Percentiles rank a stretch among this genome's conserved stretches.
phyloP scores from a whole-genome alignment of 2,888 invertebrate genomes.

The Agriopis marginaria region DNA sequence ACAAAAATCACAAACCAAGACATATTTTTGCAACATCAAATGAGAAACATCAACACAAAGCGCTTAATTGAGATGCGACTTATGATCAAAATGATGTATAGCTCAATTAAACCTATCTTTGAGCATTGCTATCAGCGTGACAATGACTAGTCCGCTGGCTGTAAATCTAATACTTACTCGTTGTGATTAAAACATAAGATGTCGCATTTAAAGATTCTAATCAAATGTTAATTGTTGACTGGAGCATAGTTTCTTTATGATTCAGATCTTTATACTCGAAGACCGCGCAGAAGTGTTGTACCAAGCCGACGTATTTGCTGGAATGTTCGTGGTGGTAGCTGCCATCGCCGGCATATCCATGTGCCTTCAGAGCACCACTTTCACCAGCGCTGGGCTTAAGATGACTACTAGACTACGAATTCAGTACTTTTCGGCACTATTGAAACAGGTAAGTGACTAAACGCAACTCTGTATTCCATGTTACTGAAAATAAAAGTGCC shows the following conservation, averaged over 20 bases:
- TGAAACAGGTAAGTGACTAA: slow-evolving; percentile 77
- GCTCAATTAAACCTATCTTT: not conserved
- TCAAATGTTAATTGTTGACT: no score
- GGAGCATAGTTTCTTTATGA: slow-evolving; percentile 39
- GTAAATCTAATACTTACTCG: not conserved
- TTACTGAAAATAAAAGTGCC: not conserved
- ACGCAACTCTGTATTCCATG: not conserved
- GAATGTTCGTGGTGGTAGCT: slow-evolving; percentile 89
- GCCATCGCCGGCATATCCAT: slow-evolving; percentile 88
- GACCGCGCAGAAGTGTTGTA: slow-evolving; percentile 84
- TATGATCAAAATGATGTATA: not conserved
- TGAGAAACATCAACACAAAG: not conserved
- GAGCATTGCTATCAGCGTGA: not conserved
- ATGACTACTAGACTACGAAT: slow-evolving; percentile 89
- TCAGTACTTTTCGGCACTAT: slow-evolving; percentile 80
- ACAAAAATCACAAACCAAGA: not conserved
- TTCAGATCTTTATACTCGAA: slow-evolving; percentile 86
- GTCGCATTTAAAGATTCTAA: no score
- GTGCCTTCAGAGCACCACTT: slow-evolving; percentile 90
- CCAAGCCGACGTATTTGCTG: slow-evolving; percentile 87
- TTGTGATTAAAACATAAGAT: no score
- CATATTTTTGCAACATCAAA: not conserved
- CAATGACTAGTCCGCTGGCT: not conserved
- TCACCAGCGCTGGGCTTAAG: slow-evolving; percentile 91
- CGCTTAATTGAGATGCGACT: not conserved